Percentiles rank a stretch among this genome's conserved stretches.
These are phyloP conservation scores for Micrasema longulum DNA, from an alignment of 1,140 invertebrate species.

Conservation along the genomic window DNA sequence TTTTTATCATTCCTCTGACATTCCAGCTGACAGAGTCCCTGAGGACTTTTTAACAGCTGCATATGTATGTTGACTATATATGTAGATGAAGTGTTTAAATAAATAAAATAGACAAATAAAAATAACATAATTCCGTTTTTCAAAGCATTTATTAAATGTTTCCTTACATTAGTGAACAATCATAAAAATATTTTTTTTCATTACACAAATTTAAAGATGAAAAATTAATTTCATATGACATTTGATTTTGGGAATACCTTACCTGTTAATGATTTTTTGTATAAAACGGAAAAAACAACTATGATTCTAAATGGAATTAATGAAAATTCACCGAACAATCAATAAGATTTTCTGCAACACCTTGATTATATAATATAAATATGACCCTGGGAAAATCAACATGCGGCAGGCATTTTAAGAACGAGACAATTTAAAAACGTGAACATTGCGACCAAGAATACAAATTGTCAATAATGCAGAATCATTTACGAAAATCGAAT, in stretches of 20 bases:
- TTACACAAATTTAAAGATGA: neutral
- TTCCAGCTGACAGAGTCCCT: too few species aligned
- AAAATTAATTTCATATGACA: neutral
- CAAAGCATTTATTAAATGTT: neutral
- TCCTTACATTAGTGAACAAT: neutral
- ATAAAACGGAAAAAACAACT: conserved; percentile 23
- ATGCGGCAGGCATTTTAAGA: conserved; percentile 12
- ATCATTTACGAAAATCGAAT: conserved; percentile 11
- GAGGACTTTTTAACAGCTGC: too few species aligned
- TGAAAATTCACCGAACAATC: conserved; percentile 6
- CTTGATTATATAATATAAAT: neutral
- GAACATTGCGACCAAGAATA: neutral
- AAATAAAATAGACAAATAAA: neutral
- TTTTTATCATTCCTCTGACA: too few species aligned
- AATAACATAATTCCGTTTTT: conserved; percentile 4
- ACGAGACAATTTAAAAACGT: conserved; percentile 28
- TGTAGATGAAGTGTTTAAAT: too few species aligned
- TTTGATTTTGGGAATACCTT: neutral
- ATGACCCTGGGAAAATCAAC: neutral
- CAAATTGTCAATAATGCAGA: conserved; percentile 22
- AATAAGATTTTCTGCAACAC: neutral
- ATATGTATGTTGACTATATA: too few species aligned
- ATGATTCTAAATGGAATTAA: conserved; percentile 27
- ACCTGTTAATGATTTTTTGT: neutral
- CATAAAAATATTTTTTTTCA: conserved; percentile 16